Percentiles rank a stretch among this genome's conserved stretches.
Conservation (phyloP, 2,113 vertebrate species). For the Chaetorhynchus papuensis region DNA sequence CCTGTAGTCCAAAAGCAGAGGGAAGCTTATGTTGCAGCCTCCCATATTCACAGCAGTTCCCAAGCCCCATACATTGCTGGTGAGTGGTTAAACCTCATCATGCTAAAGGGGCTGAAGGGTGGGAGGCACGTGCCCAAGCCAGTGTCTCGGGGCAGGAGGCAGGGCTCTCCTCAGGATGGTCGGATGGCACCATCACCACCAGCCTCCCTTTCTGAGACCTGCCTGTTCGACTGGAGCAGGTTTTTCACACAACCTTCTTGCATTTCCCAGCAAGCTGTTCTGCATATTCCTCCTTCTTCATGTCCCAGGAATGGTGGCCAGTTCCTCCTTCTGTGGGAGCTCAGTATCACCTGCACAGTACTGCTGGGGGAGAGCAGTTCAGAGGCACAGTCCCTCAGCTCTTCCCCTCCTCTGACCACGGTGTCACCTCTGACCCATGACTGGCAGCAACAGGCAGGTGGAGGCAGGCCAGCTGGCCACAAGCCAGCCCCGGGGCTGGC, state of each 20-base stretch:
- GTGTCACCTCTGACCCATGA: background rate
- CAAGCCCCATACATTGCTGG: background rate
- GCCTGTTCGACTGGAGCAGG: rapidly evolving
- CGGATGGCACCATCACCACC: background rate
- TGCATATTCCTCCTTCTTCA: background rate
- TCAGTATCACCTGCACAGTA: rapidly evolving
- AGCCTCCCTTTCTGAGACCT: background rate
- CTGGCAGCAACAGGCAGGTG: slow-evolving; percentile 6
- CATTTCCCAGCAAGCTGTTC: background rate
- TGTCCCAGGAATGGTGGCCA: rapidly evolving
- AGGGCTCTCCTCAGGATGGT: background rate
- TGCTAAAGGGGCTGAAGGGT: background rate
- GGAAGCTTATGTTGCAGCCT: background rate
- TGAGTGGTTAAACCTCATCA: rapidly evolving
- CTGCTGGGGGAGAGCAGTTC: rapidly evolving
- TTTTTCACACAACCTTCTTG: background rate
- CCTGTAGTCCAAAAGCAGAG: background rate
- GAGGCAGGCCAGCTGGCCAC: background rate
- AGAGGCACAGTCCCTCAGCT: background rate
- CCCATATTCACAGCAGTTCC: background rate
- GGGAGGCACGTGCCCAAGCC: background rate
- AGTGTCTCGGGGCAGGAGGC: background rate
- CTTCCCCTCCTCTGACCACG: background rate
- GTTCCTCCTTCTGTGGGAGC: background rate
- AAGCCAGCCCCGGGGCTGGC: background rate